These are phyloP conservation scores for Leptogaster cylindrica DNA, from an alignment of 2,888 invertebrate species.

Conservation along the genomic window DNA sequence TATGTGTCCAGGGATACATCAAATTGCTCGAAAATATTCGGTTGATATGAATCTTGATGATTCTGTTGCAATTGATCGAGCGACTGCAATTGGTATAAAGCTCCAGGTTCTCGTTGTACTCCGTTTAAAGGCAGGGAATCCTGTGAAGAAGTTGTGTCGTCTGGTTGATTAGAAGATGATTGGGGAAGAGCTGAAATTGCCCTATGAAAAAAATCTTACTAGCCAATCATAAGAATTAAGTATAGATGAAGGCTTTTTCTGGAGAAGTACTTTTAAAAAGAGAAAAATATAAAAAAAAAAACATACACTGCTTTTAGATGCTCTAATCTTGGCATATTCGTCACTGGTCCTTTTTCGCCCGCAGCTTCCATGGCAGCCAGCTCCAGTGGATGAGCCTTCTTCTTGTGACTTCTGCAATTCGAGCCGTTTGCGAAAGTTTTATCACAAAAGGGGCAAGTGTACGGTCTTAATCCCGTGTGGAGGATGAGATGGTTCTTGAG, in stretches of 20 bases:
- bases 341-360: slow-evolving; percentile 54
- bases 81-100: not conserved
- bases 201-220: too few species aligned
- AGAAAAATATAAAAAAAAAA: not conserved
- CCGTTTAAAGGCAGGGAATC: not conserved
- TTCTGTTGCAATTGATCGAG: slow-evolving; percentile 1
- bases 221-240: too few species aligned
- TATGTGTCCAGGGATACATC: slow-evolving; percentile 4
- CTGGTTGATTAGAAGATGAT: not conserved
- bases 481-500: slow-evolving; percentile 60
- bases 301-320: slow-evolving; percentile 58
- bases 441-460: slow-evolving; percentile 60
- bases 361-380: slow-evolving; percentile 59
- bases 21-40: not conserved
- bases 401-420: slow-evolving; percentile 61
- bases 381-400: slow-evolving; percentile 59
- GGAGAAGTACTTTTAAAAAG: not conserved
- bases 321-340: slow-evolving; percentile 57
- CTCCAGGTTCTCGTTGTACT: not conserved
- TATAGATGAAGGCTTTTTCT: not conserved
- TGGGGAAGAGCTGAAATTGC: not conserved
- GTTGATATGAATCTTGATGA: slow-evolving; percentile 7
- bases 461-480: slow-evolving; percentile 60
- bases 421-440: slow-evolving; percentile 61
- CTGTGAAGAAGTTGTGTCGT: not conserved